A percentile compares a stretch with the other conserved stretches of the same genome.
Conservation (phyloP, 2,113 vertebrate genomes). For the Forbesichthys papilliferus region DNA sequence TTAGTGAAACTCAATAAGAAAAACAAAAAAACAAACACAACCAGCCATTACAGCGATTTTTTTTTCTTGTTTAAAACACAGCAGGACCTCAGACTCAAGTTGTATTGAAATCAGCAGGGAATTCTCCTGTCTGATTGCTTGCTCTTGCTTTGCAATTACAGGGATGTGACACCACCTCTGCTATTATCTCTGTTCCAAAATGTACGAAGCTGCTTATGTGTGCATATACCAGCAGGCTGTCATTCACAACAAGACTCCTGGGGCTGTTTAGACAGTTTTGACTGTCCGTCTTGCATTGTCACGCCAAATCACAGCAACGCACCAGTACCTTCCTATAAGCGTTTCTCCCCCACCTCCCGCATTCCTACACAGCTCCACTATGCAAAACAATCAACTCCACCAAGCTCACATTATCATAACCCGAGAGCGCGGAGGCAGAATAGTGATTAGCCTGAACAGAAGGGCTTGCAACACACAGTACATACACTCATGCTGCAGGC, state of each 20-base stretch:
- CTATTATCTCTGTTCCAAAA: slow-evolving; percentile 25
- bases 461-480: slow-evolving; percentile 26
- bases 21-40: slow-evolving; percentile 1
- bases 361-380: slow-evolving; percentile 32
- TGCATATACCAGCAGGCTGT: slow-evolving; percentile 38
- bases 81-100: slow-evolving; percentile 33
- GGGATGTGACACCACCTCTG: slow-evolving; percentile 39
- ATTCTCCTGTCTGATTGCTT: slow-evolving; percentile 44
- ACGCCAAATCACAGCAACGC: slow-evolving; percentile 52
- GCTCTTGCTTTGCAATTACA: slow-evolving; percentile 49
- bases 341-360: slow-evolving; percentile 1
- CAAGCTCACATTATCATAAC: slow-evolving; percentile 45
- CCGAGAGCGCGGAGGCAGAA: slow-evolving; percentile 25
- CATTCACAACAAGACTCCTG: slow-evolving; percentile 32
- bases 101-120: slow-evolving; percentile 54
- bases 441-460: slow-evolving; percentile 54
- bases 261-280: slow-evolving; percentile 43
- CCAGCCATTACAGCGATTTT: slow-evolving; percentile 22
- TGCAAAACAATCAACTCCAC: slow-evolving; percentile 50
- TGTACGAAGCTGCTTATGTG: slow-evolving; percentile 9
- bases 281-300: slow-evolving; percentile 45
- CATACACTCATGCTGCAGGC: slow-evolving; percentile 38
- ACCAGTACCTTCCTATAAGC: slow-evolving; percentile 35
- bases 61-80: slow-evolving; percentile 22
- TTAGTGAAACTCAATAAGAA: background rate